phyloP scores from a whole-genome alignment of 2,888 invertebrate genomes.

The Tiliacea citrago region DNA sequence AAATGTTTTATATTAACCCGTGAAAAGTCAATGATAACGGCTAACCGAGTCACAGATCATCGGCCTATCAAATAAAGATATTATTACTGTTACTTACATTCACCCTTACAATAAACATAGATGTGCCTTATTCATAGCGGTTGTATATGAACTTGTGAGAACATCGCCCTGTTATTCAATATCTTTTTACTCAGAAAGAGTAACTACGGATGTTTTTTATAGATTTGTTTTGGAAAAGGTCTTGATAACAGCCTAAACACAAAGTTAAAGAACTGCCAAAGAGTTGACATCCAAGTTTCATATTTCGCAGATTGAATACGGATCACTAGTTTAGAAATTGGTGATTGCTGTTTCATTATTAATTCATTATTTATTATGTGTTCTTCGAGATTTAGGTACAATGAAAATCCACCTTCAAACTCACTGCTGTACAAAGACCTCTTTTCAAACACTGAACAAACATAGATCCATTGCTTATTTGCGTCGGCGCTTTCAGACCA shows the following conservation, averaged over 20 bases:
- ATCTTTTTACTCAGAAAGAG: constrained; percentile 1
- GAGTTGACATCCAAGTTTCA: not conserved
- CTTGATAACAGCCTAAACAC: not conserved
- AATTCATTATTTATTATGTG: not conserved
- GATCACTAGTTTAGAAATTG: not conserved
- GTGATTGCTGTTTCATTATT: not conserved
- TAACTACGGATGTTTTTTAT: not conserved
- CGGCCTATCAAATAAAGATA: constrained; percentile 30
- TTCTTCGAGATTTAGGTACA: not conserved
- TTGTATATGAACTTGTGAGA: constrained; percentile 20
- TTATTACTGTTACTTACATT: constrained; percentile 25
- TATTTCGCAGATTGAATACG: not conserved
- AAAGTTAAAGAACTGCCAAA: not conserved
- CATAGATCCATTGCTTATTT: not conserved
- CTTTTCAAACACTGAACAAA: not conserved
- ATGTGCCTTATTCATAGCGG: constrained; percentile 16
- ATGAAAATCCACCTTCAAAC: not conserved
- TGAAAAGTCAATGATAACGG: constrained; percentile 28
- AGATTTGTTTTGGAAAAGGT: not conserved
- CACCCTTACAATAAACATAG: constrained; percentile 12
- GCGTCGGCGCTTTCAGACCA: not conserved
- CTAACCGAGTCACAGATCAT: constrained; percentile 36
- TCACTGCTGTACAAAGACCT: not conserved
- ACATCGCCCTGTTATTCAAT: not conserved
- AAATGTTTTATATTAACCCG: not conserved